Evolutionary conservation across 2,797 vertebrate genomes (phyloP).

Genomic region (Macroramphosus scolopax): DNA sequence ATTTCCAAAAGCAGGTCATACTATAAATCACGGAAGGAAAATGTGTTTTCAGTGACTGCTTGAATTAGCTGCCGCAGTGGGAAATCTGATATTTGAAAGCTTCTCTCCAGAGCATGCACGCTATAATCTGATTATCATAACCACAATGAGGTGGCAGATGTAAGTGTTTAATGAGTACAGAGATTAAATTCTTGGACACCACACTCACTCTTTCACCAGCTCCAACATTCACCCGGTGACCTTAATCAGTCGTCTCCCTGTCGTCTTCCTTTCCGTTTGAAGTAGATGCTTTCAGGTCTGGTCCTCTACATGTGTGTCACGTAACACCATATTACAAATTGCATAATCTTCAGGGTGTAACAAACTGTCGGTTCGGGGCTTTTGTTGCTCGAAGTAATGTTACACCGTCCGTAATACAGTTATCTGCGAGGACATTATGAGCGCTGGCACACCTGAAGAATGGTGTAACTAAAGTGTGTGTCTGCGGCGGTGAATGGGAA

Average conservation of each 20-base stretch:
- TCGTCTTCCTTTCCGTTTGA: background rate
- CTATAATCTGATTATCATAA: too few species aligned
- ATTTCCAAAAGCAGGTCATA: slow-evolving; percentile 34
- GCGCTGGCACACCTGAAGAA: slow-evolving; percentile 13
- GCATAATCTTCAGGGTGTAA: slow-evolving; percentile 3
- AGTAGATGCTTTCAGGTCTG: background rate
- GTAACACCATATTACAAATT: slow-evolving; percentile 2
- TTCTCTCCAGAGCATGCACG: too few species aligned
- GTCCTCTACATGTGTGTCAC: background rate
- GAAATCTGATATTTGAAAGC: too few species aligned
- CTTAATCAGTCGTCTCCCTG: too few species aligned
- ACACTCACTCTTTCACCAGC: too few species aligned
- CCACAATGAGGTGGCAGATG: too few species aligned
- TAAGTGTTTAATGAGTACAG: too few species aligned
- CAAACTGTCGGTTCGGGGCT: slow-evolving; percentile 1
- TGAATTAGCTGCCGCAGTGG: too few species aligned
- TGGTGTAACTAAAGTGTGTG: slow-evolving; percentile 6
- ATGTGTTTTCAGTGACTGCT: slow-evolving; percentile 19
- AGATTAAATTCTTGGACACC: too few species aligned
- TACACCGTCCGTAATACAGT: slow-evolving; percentile 18
- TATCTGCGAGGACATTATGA: slow-evolving; percentile 10
- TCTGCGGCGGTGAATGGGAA: slow-evolving; percentile 1
- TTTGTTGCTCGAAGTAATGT: slow-evolving; percentile 23
- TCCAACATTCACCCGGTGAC: too few species aligned
- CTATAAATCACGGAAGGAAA: slow-evolving; percentile 41